phyloP scores from a whole-genome alignment of 23 tunicate genomes.

The Clavelina lepadiformis region DNA sequence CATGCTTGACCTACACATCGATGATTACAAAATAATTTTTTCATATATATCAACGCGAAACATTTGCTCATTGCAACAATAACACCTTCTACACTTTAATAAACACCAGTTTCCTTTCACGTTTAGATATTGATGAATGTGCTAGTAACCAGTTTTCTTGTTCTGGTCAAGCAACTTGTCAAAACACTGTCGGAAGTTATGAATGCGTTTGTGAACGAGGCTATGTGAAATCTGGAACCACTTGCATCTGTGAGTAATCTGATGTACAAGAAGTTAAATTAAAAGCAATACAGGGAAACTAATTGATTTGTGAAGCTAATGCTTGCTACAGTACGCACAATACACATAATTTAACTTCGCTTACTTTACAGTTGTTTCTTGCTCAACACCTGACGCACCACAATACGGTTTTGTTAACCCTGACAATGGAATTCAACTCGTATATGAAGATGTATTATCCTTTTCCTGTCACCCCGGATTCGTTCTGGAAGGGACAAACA shows the following conservation, averaged over 20 bases:
- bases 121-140: constrained; percentile 80
- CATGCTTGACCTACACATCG: not conserved
- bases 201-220: constrained; percentile 67
- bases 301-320: not conserved
- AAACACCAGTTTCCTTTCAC: not conserved
- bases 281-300: too few species aligned
- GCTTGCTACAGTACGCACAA: not conserved
- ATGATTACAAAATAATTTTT: not conserved
- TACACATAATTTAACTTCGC: not conserved
- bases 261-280: too few species aligned
- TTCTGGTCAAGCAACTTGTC: constrained; percentile 48
- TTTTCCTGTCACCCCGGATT: constrained; percentile 27
- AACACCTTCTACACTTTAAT: not conserved
- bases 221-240: constrained; percentile 29
- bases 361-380: constrained; percentile 9
- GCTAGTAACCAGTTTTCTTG: constrained; percentile 13
- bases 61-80: not conserved
- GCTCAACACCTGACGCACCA: constrained; percentile 28
- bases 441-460: constrained; percentile 17
- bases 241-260: constrained; percentile 12
- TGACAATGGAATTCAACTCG: not conserved
- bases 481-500: constrained; percentile 24
- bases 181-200: constrained; percentile 51
- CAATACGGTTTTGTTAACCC: not conserved
- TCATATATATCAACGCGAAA: not conserved